Evolutionary conservation across 2,888 invertebrate genomes (phyloP), one percentile per base, ranked within the genome.

Genomic region (Nowickia ferox): DNA sequence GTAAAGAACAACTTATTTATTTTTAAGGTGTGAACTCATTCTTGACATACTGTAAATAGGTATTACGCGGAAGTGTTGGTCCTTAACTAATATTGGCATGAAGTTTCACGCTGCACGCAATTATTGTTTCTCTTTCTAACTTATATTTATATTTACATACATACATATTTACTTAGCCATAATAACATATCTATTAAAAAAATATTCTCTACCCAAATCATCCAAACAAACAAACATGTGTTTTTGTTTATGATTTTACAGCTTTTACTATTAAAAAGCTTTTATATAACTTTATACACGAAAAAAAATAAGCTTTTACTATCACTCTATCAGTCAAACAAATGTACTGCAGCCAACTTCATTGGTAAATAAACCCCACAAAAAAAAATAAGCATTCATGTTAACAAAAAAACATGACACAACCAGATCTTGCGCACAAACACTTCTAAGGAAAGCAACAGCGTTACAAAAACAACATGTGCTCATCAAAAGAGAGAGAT

Each of bases 361-460:
- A 89, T 74, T 79, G 88, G 91, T 90, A 91, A 91, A 90, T 90
- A 89, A 86, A 87, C 74, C 19, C 42, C 17, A 61, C 15, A 53
- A 57, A 77, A 63, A 74, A 75, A 61, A 74, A 71, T 51, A 79
- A 74, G 65, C 48, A 51, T 11, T 72, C 61, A n/a, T 11, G 53
- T 44, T 63, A 66, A 42, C 61, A 51, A 77, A 30, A n/a, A 30
- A 48, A 53, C 17, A 55, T 84, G 87, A 78, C 84, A 81, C 44
- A 46, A 66, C 30, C 65, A 53, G 86, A 77, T 84, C 65, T 61
- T 84, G 86, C 84, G 86, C 86, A 59, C n/a, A 22, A 63, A 19
- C 11, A 40, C 42, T 30, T 57, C 53, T 63, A 76, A 17, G 46
- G 51, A 66, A 86, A 86, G 83, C 86, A 86, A 86, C 86, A 86